These are phyloP conservation scores for Herminia tarsipennalis DNA, from an alignment of 2,888 invertebrate genomes.

Conservation along the genomic window DNA sequence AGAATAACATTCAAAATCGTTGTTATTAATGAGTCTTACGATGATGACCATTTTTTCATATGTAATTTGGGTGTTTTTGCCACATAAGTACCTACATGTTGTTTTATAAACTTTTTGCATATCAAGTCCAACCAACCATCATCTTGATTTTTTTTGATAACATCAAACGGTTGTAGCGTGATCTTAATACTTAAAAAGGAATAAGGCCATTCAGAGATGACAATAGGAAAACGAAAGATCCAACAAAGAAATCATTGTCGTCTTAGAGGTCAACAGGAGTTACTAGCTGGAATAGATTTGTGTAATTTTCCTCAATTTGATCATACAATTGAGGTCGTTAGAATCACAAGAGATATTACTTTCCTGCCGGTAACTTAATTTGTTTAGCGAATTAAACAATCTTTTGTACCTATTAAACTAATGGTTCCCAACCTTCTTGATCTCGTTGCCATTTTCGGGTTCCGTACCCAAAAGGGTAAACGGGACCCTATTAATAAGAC, in stretches of 20 bases:
- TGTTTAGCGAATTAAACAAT: too few relatives aligned
- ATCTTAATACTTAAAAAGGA: constrained; percentile 16
- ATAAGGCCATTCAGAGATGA: constrained; percentile 23
- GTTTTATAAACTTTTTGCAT: too few relatives aligned
- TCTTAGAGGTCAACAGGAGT: constrained; percentile 23
- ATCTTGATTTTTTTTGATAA: background rate
- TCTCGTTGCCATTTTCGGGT: too few relatives aligned
- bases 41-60: background rate
- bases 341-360: background rate
- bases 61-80: background rate
- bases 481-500: too few relatives aligned
- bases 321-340: background rate
- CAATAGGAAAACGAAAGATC: constrained; percentile 29
- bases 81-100: background rate
- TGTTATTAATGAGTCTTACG: background rate
- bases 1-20: too few relatives aligned
- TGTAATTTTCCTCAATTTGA: constrained; percentile 19
- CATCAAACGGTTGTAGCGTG: constrained; percentile 5
- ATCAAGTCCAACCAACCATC: background rate
- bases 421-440: too few relatives aligned
- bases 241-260: constrained; percentile 22
- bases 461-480: too few relatives aligned
- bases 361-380: too few relatives aligned
- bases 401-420: too few relatives aligned
- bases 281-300: constrained; percentile 7